A percentile compares a stretch with the other conserved stretches of the same genome.
Conservation (phyloP, 1,140 invertebrate species). For the Drosophila arizonae region DNA sequence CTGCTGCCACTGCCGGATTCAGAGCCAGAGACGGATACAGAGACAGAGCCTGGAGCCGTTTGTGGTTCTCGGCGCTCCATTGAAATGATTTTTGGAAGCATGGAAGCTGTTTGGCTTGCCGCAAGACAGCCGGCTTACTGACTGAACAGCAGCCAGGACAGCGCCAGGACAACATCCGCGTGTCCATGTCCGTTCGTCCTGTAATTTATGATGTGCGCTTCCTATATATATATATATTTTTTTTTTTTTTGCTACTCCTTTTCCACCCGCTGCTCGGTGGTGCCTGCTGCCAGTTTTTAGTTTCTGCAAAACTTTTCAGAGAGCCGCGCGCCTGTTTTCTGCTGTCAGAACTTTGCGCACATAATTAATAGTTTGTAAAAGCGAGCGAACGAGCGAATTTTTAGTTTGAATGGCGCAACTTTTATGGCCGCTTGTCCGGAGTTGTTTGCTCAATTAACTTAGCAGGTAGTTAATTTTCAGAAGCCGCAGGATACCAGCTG, state of each 20-base stretch:
- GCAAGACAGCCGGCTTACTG: constrained; percentile 72
- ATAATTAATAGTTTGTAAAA: constrained; percentile 80
- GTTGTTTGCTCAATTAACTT: constrained; percentile 81
- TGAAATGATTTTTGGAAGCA: constrained; percentile 79
- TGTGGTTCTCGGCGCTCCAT: constrained; percentile 31
- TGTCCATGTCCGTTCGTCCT: constrained; percentile 67
- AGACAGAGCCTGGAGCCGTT: constrained; percentile 11
- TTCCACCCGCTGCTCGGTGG: neutral
- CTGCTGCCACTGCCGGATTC: constrained; percentile 30
- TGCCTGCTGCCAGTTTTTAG: constrained; percentile 42
- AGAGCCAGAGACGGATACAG: constrained; percentile 15
- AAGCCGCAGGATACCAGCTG: constrained; percentile 52
- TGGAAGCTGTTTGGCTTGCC: constrained; percentile 77
- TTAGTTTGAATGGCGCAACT: constrained; percentile 66
- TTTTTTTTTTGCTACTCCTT: neutral
- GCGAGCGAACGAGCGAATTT: constrained; percentile 54
- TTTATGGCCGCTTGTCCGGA: constrained; percentile 59
- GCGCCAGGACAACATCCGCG: constrained; percentile 54
- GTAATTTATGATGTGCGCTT: constrained; percentile 80
- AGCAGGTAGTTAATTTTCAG: constrained; percentile 79
- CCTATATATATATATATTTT: constrained; percentile 22
- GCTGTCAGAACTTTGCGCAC: constrained; percentile 77
- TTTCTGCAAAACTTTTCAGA: constrained; percentile 25
- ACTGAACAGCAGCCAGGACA: constrained; percentile 21
- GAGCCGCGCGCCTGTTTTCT: constrained; percentile 70